Evolutionary conservation across 2,888 invertebrate species (phyloP), one percentile per base, ranked within the genome.

Genomic region (Drosophila kambysellisi): DNA sequence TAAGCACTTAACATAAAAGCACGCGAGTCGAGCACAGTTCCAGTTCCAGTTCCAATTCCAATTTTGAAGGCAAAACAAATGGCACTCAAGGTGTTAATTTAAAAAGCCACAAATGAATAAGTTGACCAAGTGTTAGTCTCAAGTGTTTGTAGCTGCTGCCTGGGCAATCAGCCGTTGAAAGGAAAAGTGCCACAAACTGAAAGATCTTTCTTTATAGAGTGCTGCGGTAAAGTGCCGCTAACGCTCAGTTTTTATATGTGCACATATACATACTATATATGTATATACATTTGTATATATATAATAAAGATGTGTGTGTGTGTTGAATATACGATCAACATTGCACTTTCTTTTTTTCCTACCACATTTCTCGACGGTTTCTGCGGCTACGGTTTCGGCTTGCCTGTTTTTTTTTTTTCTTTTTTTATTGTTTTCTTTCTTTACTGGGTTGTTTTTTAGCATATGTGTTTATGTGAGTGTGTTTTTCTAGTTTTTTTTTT

Each of bases 281-380:
- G 2, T 8, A 46, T 46, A 20, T 15, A 25, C n/a, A 54, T 17
- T 54, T 5, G 29, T 37, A 32, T 48, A 53, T 33, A 33, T 54
- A 43, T 25, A 12, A 25, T 41, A 11, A 30, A 48, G 63, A 74
- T 57, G 33, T 60, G 29, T 25, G 29, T 25, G 20, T 37, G n/a
- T 39, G 7, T 12, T 39, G 39, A n/a, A 25, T 53, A 41, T 46
- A 41, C 50, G 39, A 46, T 69, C 69, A 62, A 69, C 78, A 68
- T 67, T 85, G 82, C 83, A 88, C 83, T 83, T 83, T 83, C 83
- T 83, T 87, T 82, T 82, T 76, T 50, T 68, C 74, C 80, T 70
- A 70, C 80, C 60, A 53, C 82, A 74, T 85, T 82, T 88, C 86
- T 80, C 66, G 58, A 50, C 57, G 50, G 53, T 70, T 8, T 25